These are phyloP conservation scores for Cheirogaleus medius DNA, from an alignment of 2,113 vertebrate genomes.

Conservation along the genomic window DNA sequence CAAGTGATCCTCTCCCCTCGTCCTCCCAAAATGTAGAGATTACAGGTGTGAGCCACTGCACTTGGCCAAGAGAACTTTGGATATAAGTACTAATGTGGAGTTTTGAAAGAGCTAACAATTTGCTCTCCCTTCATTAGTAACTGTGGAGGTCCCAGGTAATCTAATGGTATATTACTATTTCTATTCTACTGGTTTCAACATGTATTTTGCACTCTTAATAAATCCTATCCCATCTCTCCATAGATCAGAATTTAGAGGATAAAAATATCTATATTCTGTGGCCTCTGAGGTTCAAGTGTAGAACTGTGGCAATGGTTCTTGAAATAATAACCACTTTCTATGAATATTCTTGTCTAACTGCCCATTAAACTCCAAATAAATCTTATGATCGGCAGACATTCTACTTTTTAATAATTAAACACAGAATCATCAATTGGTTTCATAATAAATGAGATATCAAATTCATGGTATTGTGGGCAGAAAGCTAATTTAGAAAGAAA, in stretches of 20 bases:
- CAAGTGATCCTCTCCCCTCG: too few relatives aligned
- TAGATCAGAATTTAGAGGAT: background rate
- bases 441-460: slow-evolving; percentile 42
- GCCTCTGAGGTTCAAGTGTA: background rate
- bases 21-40: too few relatives aligned
- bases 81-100: background rate
- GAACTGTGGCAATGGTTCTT: background rate
- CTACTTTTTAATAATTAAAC: slow-evolving; percentile 62
- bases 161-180: background rate
- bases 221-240: background rate
- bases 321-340: slow-evolving; percentile 51
- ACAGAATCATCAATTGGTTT: slow-evolving; percentile 38
- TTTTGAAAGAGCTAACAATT: background rate
- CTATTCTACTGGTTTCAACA: background rate
- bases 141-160: background rate
- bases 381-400: background rate
- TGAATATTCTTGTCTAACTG: slow-evolving; percentile 38
- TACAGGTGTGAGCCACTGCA: too few relatives aligned
- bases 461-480: slow-evolving; percentile 30
- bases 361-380: slow-evolving; percentile 54
- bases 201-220: background rate
- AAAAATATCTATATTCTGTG: background rate
- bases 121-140: background rate
- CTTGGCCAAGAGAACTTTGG: background rate
- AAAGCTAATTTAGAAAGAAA: slow-evolving; percentile 20